Base-by-base conservation (phyloP, 2,888 invertebrate species). In the Baronia brevicornis region DNA sequence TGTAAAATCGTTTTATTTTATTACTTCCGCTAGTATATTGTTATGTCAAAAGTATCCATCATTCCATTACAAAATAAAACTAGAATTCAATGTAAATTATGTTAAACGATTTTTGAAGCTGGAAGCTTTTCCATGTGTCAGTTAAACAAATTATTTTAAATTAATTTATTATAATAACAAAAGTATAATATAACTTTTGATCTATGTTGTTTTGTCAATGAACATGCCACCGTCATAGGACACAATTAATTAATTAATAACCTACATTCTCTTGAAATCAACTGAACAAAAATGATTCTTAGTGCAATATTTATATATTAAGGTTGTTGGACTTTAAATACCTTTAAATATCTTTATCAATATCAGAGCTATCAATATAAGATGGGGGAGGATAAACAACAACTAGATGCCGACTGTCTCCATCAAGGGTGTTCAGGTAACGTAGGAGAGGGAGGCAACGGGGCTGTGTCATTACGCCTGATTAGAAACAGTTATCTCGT, bases 1-100 rank as follows among this genome's bases (percentile, higher is more conserved):
- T 80, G 82, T 82, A 79, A 82, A 84, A 82, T 80, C 79, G 80
- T 82, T 84, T 84, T 79, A 82, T 84, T 84, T 80, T 84, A 82
- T 82, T 79, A 78, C 78, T 78, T 79, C 79, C 79, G 64, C 64
- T 70, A 68, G 72, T 80, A 79, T 78, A 80, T 75, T 72, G 71
- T 69, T 74, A 74, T 72, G 77, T 71, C 67, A 64, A 58, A 57
- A 62, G 59, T 62, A 58, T 59, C 61, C 60, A 61, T 67, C 63
- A 66, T 49, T 64, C 69, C 52, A 62, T 64, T 63, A 61, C 61
- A 60, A 65, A 68, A 57, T 66, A 60, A 53, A 46, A 54, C 57
- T 41, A 35, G 41, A 43, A 52, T 52, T 59, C 56, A 59, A 59
- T 60, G 60, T 47, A 43, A 37, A 38, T 27, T 32, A 34, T 35